phyloP scores from a whole-genome alignment of 2,888 invertebrate genomes.

The Lutraria lutraria region DNA sequence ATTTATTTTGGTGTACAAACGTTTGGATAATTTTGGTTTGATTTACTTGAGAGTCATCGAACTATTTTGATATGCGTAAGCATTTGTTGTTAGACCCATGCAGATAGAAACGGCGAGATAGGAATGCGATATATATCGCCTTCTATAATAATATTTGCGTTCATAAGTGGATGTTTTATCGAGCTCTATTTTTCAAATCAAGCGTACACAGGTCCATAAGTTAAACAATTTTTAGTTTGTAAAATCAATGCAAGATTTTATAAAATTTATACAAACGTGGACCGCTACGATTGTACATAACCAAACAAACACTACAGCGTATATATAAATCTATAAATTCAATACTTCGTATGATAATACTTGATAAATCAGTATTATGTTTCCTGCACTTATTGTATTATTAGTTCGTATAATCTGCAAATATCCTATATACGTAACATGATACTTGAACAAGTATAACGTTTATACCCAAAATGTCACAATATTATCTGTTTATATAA shows the following conservation, averaged over 20 bases:
- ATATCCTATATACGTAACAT: background rate
- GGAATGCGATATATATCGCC: too few species aligned
- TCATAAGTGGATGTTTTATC: too few species aligned
- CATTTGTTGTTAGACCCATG: too few species aligned
- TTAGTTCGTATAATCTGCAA: background rate
- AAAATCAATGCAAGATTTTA: background rate
- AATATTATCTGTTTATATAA: background rate
- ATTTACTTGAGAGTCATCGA: too few species aligned
- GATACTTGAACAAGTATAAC: background rate
- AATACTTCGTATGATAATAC: background rate
- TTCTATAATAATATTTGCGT: too few species aligned
- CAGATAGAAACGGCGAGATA: too few species aligned
- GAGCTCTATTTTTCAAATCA: too few species aligned
- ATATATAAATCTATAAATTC: background rate
- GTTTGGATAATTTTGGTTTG: too few species aligned
- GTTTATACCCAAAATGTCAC: background rate
- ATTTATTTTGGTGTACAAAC: too few species aligned
- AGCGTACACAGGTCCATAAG: background rate
- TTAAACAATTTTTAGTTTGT: background rate
- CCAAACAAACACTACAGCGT: background rate
- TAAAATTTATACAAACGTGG: background rate
- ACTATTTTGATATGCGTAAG: too few species aligned
- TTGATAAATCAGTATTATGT: background rate
- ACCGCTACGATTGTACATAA: background rate
- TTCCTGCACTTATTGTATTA: background rate